These are phyloP conservation scores for Mystacornis crossleyi DNA, from an alignment of 2,113 vertebrate genomes.

Conservation along the genomic window DNA sequence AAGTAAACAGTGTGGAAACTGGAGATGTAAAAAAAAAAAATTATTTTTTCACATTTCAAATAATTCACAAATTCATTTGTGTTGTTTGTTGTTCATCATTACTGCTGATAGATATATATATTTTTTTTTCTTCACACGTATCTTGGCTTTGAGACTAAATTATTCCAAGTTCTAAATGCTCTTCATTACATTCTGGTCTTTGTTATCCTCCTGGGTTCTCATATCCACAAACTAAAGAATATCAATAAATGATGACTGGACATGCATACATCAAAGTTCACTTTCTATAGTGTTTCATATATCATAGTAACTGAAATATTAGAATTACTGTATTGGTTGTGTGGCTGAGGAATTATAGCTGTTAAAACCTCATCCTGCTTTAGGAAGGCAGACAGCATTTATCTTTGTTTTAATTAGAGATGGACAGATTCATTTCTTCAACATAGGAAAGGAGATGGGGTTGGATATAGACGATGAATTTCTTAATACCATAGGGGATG, in stretches of 20 bases:
- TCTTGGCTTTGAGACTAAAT: not conserved
- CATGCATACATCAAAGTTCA: not conserved
- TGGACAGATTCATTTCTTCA: not conserved
- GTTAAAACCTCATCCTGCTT: not conserved
- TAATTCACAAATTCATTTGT: not conserved
- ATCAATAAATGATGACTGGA: not conserved
- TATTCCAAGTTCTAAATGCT: not conserved
- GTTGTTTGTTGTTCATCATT: not conserved
- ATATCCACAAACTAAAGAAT: not conserved
- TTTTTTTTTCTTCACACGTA: not conserved
- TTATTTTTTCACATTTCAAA: not conserved
- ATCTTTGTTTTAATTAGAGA: not conserved
- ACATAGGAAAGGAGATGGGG: not conserved
- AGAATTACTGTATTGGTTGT: not conserved
- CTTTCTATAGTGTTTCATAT: not conserved
- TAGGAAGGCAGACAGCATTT: not conserved
- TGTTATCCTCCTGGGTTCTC: not conserved
- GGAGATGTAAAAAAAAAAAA: not conserved
- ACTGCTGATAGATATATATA: not conserved
- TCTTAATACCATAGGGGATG: not conserved
- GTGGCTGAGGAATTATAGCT: not conserved
- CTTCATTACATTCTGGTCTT: not conserved
- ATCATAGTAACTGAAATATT: not conserved
- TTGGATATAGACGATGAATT: not conserved
- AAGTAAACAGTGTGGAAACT: not conserved